Percentiles rank a stretch among this genome's conserved stretches.
These are phyloP conservation scores for Thera britannica DNA, from an alignment of 2,888 invertebrate species.

Conservation along the genomic window DNA sequence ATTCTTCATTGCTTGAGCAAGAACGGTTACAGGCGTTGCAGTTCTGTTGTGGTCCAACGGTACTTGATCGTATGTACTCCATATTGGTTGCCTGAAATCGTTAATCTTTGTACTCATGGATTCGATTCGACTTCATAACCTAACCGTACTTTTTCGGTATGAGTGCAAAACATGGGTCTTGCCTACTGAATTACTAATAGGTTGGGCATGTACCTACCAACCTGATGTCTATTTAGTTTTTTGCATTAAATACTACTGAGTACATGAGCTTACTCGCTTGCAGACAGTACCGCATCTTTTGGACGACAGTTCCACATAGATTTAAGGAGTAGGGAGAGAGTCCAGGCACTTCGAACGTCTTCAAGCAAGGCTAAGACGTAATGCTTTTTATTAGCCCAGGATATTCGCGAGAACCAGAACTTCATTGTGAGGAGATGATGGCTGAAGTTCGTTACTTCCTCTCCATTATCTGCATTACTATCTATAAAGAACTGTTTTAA, in stretches of 20 bases:
- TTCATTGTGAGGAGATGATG: conserved; percentile 64
- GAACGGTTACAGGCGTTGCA: conserved; percentile 57
- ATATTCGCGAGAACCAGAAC: conserved; percentile 68
- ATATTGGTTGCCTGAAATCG: conserved; percentile 45
- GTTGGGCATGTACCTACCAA: too few relatives aligned
- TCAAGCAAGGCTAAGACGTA: conserved; percentile 63
- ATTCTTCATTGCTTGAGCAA: conserved; percentile 66
- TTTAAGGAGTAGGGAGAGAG: conserved; percentile 70
- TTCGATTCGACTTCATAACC: too few relatives aligned
- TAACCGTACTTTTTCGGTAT: too few relatives aligned
- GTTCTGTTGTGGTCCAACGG: conserved; percentile 76
- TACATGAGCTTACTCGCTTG: conserved; percentile 55
- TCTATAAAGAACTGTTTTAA: conserved; percentile 37
- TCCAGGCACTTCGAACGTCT: conserved; percentile 64
- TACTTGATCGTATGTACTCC: conserved; percentile 69
- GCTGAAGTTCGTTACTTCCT: conserved; percentile 54
- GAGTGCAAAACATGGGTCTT: too few relatives aligned
- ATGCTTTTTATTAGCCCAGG: conserved; percentile 67
- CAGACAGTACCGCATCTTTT: conserved; percentile 70
- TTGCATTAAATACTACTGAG: too few relatives aligned
- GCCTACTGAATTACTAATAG: too few relatives aligned
- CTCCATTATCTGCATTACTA: conserved; percentile 39
- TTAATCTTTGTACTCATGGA: too few relatives aligned
- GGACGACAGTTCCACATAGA: conserved; percentile 74
- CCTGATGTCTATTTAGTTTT: too few relatives aligned